Percentiles rank a stretch among this genome's conserved stretches.
These are phyloP conservation scores for Argynnis bischoffii DNA, from an alignment of 2,888 invertebrate genomes.

Conservation along the genomic window DNA sequence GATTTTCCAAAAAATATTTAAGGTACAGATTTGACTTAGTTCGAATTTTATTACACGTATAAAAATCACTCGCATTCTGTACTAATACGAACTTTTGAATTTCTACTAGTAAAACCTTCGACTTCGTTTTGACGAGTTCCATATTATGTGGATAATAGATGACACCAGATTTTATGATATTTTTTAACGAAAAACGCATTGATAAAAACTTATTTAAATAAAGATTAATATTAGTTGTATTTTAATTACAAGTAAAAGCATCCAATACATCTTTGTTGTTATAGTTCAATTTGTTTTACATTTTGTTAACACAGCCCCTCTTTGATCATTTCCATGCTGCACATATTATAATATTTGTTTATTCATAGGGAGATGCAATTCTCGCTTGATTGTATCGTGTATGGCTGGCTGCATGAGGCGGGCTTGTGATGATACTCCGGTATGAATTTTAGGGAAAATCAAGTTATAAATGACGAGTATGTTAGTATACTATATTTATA, in stretches of 20 bases:
- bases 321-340: conserved; percentile 13
- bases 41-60: too few species aligned
- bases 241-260: background rate
- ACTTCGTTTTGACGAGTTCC: too few species aligned
- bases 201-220: too few species aligned
- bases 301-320: conserved; percentile 5
- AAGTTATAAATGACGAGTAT: conserved; percentile 15
- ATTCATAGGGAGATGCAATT: conserved; percentile 22
- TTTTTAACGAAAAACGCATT: too few species aligned
- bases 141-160: too few species aligned
- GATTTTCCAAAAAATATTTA: too few species aligned
- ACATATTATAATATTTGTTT: conserved; percentile 14
- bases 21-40: too few species aligned
- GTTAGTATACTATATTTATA: conserved; percentile 12
- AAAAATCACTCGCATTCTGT: too few species aligned
- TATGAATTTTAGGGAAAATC: conserved; percentile 29
- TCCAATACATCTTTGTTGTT: background rate
- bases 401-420: conserved; percentile 15
- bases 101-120: too few species aligned
- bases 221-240: background rate
- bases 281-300: conserved; percentile 1
- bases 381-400: conserved; percentile 29
- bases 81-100: too few species aligned
- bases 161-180: too few species aligned
- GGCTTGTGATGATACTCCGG: conserved; percentile 15